A percentile compares a stretch with the other conserved stretches of the same genome.
Evolutionary conservation across 1,140 invertebrate genomes (phyloP).

Genomic region (Drosophila nannoptera): DNA sequence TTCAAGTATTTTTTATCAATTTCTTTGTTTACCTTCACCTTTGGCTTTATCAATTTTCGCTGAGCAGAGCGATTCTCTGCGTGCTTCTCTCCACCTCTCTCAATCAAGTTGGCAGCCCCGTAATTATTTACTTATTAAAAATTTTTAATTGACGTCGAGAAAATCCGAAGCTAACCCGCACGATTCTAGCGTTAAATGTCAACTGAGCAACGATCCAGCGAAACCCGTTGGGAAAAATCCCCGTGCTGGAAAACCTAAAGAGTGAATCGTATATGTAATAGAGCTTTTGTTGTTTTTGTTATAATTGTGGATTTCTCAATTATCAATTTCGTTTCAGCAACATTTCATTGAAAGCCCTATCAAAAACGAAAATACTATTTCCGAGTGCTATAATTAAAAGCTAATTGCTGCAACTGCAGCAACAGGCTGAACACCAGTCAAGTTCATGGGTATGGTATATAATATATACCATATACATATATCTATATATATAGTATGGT

Average conservation of each 20-base stretch:
- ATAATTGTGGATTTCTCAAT: conserved; percentile 3
- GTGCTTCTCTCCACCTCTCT: too few species aligned
- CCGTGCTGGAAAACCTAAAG: background rate
- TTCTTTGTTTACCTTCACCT: background rate
- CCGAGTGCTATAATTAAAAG: background rate
- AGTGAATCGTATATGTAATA: conserved; percentile 10
- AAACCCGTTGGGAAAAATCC: conserved; percentile 15
- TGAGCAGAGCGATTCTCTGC: background rate
- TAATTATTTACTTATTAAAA: too few species aligned
- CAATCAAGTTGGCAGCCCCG: conserved; percentile 6
- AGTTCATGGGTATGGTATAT: background rate
- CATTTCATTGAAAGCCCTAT: background rate
- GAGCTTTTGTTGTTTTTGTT: too few species aligned
- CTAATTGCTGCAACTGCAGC: background rate
- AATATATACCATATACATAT: too few species aligned
- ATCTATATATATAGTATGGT: too few species aligned
- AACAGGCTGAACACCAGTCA: background rate
- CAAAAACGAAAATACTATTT: conserved; percentile 1
- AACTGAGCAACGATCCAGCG: conserved; percentile 36
- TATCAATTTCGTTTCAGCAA: conserved; percentile 25
- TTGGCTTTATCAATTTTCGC: conserved; percentile 1
- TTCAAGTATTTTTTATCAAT: background rate
- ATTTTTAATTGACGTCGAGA: too few species aligned
- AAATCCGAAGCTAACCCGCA: conserved; percentile 32
- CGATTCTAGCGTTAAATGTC: conserved; percentile 26